Conservation (phyloP, 2,113 vertebrate genomes). For the Nestor notabilis region DNA sequence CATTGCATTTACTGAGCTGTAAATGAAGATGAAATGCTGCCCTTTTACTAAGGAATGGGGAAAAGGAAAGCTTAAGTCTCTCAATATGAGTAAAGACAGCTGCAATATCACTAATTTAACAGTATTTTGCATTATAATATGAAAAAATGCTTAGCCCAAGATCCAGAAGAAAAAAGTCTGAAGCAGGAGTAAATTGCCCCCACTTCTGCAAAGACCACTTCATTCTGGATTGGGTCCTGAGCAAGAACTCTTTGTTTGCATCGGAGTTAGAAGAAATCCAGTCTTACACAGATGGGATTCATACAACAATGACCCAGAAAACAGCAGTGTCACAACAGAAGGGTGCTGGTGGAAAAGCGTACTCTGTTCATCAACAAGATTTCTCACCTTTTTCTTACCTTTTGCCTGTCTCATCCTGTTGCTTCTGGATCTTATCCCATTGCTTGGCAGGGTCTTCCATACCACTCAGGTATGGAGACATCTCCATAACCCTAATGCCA, state of each 20-base stretch:
- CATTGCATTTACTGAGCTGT: neutral
- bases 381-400: neutral
- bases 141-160: neutral
- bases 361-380: neutral
- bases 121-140: neutral
- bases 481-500: fast-evolving
- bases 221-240: neutral
- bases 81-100: neutral
- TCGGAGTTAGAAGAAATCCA: neutral
- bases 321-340: neutral
- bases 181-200: neutral
- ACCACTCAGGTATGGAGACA: neutral
- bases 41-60: neutral
- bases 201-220: neutral
- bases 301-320: neutral
- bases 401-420: neutral
- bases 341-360: neutral
- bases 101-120: neutral
- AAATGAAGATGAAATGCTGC: neutral
- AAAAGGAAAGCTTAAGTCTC: neutral
- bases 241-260: neutral
- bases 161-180: neutral
- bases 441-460: neutral
- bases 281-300: neutral
- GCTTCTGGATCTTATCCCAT: neutral